phyloP scores from a whole-genome alignment of 2,113 vertebrate species.

The Ancistrus triradiatus region DNA sequence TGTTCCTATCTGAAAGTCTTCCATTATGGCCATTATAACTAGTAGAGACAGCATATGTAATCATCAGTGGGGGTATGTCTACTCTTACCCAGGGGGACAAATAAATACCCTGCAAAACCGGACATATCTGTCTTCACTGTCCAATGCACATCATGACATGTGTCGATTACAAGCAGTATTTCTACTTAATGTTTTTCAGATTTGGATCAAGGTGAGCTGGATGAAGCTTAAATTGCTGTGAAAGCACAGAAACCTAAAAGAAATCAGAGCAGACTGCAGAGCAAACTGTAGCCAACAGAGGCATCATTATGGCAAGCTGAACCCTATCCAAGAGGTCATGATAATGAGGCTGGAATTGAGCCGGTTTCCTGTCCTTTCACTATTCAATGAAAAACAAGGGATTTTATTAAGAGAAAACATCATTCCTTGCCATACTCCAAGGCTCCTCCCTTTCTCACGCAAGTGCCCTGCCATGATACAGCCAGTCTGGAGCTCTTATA shows the following conservation, averaged over 20 bases:
- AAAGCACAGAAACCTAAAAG: no score
- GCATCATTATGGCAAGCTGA: conserved; percentile 54
- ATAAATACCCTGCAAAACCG: no score
- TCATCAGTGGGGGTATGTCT: no score
- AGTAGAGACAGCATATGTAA: no score
- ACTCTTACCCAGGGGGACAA: no score
- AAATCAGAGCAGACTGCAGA: neutral
- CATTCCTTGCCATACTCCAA: conserved; percentile 53
- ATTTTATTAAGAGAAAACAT: conserved; percentile 61
- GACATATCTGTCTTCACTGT: no score
- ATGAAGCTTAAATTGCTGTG: neutral
- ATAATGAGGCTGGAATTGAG: conserved; percentile 61
- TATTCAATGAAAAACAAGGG: conserved; percentile 54
- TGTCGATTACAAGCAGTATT: neutral
- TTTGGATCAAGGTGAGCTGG: neutral
- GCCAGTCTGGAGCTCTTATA: conserved; percentile 29
- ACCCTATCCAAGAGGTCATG: conserved; percentile 51
- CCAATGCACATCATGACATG: no score
- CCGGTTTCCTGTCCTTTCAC: conserved; percentile 59
- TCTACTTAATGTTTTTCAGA: no score
- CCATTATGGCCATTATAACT: no score
- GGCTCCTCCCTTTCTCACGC: conserved; percentile 48
- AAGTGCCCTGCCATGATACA: conserved; percentile 25
- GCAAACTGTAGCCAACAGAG: conserved; percentile 47
- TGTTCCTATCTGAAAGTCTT: no score